A percentile compares a stretch with the other conserved stretches of the same genome.
Conservation (phyloP, 2,888 invertebrate species). For the Sylvicola cinctus region DNA sequence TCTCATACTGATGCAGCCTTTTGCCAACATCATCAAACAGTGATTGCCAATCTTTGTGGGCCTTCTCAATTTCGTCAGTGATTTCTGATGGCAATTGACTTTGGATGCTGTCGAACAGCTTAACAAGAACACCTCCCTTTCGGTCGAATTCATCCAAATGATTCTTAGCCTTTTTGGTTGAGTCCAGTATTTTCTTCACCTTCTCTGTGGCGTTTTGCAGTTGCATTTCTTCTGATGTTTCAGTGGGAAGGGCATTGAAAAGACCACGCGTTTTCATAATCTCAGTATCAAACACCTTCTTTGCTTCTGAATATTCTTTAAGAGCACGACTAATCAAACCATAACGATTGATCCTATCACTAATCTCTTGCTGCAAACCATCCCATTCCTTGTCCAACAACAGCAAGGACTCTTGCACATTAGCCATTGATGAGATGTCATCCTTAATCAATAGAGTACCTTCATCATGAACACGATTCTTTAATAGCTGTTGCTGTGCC, state of each 20-base stretch:
- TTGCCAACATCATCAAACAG: slow-evolving; percentile 49
- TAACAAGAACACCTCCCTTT: slow-evolving; percentile 32
- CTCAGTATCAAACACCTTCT: slow-evolving; percentile 45
- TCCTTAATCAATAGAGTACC: slow-evolving; percentile 61
- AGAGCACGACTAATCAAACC: slow-evolving; percentile 49
- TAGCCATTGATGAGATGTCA: slow-evolving; percentile 58
- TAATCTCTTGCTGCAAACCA: slow-evolving; percentile 49
- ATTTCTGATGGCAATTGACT: slow-evolving; percentile 31
- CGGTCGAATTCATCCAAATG: slow-evolving; percentile 58
- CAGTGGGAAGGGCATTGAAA: slow-evolving; percentile 37
- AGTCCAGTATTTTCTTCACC: slow-evolving; percentile 53
- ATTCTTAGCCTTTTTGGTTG: slow-evolving; percentile 51
- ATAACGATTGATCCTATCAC: slow-evolving; percentile 53
- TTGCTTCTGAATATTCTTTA: slow-evolving; percentile 53
- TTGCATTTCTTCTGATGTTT: slow-evolving; percentile 51
- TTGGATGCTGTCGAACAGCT: slow-evolving; percentile 26
- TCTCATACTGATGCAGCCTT: slow-evolving; percentile 61
- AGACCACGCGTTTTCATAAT: slow-evolving; percentile 47
- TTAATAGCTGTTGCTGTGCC: slow-evolving; percentile 35
- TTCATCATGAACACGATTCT: slow-evolving; percentile 56
- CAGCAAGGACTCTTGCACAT: slow-evolving; percentile 58
- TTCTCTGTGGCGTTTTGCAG: slow-evolving; percentile 50
- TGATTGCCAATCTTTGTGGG: slow-evolving; percentile 48
- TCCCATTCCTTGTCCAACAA: slow-evolving; percentile 66
- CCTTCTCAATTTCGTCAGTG: slow-evolving; percentile 27